phyloP scores from a whole-genome alignment of 2,888 invertebrate species.

The Ochropleura leucogaster region DNA sequence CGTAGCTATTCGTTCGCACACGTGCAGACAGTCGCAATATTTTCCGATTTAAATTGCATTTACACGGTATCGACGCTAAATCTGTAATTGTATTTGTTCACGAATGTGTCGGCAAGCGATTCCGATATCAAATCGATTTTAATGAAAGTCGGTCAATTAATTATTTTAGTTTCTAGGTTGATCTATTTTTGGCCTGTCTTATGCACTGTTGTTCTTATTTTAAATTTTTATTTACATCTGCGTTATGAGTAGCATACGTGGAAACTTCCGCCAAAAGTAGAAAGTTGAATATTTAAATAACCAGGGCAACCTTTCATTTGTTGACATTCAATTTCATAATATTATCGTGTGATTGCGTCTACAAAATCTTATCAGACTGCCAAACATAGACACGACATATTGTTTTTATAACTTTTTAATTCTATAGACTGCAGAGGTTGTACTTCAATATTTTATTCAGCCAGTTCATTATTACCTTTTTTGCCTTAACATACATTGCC shows the following conservation, averaged over 20 bases:
- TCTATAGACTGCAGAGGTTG: slow-evolving; percentile 28
- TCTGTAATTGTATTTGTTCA: slow-evolving; percentile 73
- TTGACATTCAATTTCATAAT: slow-evolving; percentile 80
- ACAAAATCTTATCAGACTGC: slow-evolving; percentile 33
- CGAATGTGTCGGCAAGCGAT: slow-evolving; percentile 59
- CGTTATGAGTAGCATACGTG: slow-evolving; percentile 63
- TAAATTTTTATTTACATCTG: slow-evolving; percentile 64
- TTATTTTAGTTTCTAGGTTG: slow-evolving; percentile 83
- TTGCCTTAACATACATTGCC: slow-evolving; percentile 32
- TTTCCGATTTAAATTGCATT: slow-evolving; percentile 75
- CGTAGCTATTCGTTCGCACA: slow-evolving; percentile 77
- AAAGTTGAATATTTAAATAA: slow-evolving; percentile 73
- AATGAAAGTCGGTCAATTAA: slow-evolving; percentile 72
- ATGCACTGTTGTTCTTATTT: slow-evolving; percentile 73
- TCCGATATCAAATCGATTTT: slow-evolving; percentile 64
- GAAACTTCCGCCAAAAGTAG: slow-evolving; percentile 68
- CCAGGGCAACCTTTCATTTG: slow-evolving; percentile 76
- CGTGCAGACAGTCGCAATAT: slow-evolving; percentile 80
- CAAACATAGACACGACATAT: slow-evolving; percentile 31
- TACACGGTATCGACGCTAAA: slow-evolving; percentile 67
- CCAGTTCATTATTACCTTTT: slow-evolving; percentile 39
- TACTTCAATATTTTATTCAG: slow-evolving; percentile 31
- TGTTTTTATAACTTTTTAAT: slow-evolving; percentile 51
- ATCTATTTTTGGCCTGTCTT: slow-evolving; percentile 81
- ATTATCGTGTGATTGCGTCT: slow-evolving; percentile 67